These are phyloP conservation scores for Epinephelus malabaricus DNA, from an alignment of 2,797 vertebrate species.

Conservation along the genomic window DNA sequence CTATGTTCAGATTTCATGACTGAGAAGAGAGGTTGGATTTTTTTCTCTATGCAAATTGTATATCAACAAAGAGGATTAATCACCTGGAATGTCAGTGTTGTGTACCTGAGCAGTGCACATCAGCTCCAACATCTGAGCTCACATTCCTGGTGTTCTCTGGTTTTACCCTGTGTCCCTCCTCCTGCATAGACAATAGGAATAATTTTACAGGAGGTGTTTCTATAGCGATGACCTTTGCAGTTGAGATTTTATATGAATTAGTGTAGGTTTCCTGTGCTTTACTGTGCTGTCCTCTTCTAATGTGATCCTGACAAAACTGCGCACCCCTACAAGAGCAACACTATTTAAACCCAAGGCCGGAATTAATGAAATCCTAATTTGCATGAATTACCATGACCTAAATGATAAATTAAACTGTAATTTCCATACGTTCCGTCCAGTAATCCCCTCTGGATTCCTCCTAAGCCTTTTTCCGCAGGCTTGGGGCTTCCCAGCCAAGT, in stretches of 20 bases:
- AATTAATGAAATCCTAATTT: conserved; percentile 74
- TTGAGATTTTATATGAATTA: background rate
- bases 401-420: conserved; percentile 79
- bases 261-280: conserved; percentile 1
- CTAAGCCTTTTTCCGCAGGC: conserved; percentile 54
- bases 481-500: conserved; percentile 45
- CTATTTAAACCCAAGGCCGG: conserved; percentile 65
- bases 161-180: background rate
- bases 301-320: conserved; percentile 41
- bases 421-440: conserved; percentile 76
- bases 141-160: background rate
- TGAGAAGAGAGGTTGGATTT: no score
- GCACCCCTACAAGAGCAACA: conserved; percentile 30
- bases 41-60: no score
- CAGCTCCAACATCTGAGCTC: background rate
- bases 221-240: conserved; percentile 32
- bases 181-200: background rate
- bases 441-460: conserved; percentile 72
- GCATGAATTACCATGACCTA: conserved; percentile 80
- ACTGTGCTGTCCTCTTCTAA: background rate
- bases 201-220: conserved; percentile 6
- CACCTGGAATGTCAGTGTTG: background rate
- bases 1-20: background rate
- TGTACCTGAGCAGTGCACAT: background rate
- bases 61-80: background rate